These are phyloP conservation scores for Babyrousa celebensis DNA, from an alignment of 2,797 vertebrate species.

Conservation along the genomic window DNA sequence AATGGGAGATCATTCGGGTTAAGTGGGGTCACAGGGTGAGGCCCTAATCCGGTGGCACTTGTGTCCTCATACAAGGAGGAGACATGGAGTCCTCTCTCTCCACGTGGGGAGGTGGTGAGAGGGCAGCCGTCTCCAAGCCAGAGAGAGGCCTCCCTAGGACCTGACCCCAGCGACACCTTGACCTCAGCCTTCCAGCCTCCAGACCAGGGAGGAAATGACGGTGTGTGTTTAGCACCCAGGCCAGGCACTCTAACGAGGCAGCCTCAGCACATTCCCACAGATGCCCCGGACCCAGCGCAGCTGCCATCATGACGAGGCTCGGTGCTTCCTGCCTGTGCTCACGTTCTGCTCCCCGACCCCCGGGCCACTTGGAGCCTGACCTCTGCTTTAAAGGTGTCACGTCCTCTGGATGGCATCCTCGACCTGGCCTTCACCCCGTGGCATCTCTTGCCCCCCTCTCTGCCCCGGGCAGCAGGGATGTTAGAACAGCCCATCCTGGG, in stretches of 20 bases:
- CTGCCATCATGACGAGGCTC: rapidly evolving
- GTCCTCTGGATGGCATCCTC: not conserved
- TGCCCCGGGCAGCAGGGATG: not conserved
- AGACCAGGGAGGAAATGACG: not conserved
- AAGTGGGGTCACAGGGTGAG: not conserved
- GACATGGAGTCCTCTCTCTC: not conserved
- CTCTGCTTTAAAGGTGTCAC: not conserved
- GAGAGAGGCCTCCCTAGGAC: not conserved
- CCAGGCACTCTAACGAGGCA: not conserved
- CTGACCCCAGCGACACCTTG: not conserved
- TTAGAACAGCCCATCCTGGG: rapidly evolving
- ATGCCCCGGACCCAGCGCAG: not conserved
- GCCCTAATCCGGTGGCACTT: not conserved
- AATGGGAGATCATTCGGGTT: not conserved
- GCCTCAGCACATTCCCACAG: not conserved
- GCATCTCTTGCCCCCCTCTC: rapidly evolving
- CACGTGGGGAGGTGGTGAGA: rapidly evolving
- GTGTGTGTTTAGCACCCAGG: not conserved
- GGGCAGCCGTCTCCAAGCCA: not conserved
- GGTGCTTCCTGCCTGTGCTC: too few species aligned
- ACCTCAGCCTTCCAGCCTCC: not conserved
- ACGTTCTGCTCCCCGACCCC: not conserved
- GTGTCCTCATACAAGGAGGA: not conserved
- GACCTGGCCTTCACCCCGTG: not conserved
- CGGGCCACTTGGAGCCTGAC: too few species aligned